Evolutionary conservation across 2,797 vertebrate genomes (phyloP).

Genomic region (Spheniscus humboldti): DNA sequence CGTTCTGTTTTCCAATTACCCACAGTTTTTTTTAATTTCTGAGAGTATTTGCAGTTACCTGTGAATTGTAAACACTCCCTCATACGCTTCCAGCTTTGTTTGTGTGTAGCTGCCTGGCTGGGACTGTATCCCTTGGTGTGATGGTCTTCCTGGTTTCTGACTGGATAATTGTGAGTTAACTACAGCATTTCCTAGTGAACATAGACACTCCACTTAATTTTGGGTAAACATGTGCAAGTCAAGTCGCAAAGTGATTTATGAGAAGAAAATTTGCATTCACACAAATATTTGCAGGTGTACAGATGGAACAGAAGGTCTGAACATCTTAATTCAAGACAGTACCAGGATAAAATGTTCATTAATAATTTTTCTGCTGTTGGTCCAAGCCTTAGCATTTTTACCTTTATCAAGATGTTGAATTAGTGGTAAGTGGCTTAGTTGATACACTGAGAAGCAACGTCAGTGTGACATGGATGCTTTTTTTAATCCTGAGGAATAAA

Average conservation of each 20-base stretch:
- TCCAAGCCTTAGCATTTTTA: not conserved
- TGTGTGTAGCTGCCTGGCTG: not conserved
- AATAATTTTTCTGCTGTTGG: not conserved
- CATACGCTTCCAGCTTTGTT: accelerated
- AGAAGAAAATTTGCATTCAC: not conserved
- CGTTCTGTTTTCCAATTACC: not conserved
- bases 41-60: not conserved
- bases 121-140: not conserved
- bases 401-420: not conserved
- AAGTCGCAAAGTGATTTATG: not conserved
- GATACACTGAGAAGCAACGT: not conserved
- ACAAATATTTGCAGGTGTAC: not conserved
- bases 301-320: not conserved
- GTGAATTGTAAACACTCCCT: not conserved
- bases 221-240: not conserved
- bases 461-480: not conserved
- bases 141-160: not conserved
- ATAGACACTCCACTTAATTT: not conserved
- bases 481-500: not conserved
- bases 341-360: not conserved
- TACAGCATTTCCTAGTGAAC: not conserved
- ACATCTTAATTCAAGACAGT: not conserved
- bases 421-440: not conserved
- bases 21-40: not conserved
- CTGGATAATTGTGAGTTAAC: not conserved